Evolutionary conservation across 2,888 invertebrate species (phyloP).

Genomic region (Cheilosia soror): DNA sequence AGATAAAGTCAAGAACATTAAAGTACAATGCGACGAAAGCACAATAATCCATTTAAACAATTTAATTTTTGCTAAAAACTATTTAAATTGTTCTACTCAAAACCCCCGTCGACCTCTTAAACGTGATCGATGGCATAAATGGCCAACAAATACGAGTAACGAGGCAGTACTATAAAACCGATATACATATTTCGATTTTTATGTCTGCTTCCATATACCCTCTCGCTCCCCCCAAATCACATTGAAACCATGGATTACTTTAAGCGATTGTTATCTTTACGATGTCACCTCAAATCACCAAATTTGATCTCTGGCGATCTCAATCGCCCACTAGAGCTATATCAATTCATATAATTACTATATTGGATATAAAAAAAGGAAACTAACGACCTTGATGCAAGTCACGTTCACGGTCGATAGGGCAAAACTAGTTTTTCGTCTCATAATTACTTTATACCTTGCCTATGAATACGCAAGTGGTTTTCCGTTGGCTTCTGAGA

Average conservation of each 20-base stretch:
- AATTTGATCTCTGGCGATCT: neutral
- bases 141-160: no score
- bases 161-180: no score
- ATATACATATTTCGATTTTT: no score
- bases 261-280: neutral
- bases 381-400: constrained; percentile 63
- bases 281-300: neutral
- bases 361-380: constrained; percentile 26
- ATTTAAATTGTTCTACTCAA: no score
- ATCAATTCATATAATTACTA: neutral
- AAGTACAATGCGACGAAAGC: no score
- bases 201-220: no score
- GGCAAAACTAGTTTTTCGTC: constrained; percentile 52
- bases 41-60: no score
- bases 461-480: constrained; percentile 49
- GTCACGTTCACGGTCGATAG: constrained; percentile 67
- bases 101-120: no score
- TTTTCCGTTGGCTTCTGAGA: constrained; percentile 9
- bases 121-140: no score
- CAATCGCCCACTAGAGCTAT: neutral
- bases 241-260: neutral
- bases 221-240: no score
- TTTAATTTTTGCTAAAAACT: no score
- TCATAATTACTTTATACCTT: constrained; percentile 40
- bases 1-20: no score